These are phyloP conservation scores for Cataglyphis albicans DNA, from an alignment of 2,888 invertebrate genomes.

Conservation along the genomic window DNA sequence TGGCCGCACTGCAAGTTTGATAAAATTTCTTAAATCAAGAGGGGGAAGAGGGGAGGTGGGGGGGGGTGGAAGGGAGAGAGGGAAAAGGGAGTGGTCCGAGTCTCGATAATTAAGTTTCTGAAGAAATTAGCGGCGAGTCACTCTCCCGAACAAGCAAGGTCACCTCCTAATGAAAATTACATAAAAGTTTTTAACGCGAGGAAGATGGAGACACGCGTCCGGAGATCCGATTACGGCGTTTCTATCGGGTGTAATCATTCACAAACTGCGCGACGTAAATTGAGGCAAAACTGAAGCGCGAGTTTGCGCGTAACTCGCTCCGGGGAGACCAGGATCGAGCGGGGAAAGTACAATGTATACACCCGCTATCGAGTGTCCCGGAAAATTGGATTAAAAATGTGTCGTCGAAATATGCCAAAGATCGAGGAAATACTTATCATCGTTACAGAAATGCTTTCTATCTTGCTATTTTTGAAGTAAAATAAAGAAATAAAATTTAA, in stretches of 20 bases:
- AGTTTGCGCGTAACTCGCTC: slow-evolving; percentile 36
- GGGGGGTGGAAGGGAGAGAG: too few relatives aligned
- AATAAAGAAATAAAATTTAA: slow-evolving; percentile 4
- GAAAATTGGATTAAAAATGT: not conserved
- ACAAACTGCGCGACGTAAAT: slow-evolving; percentile 47
- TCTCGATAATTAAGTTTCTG: slow-evolving; percentile 46
- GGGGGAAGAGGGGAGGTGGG: too few relatives aligned
- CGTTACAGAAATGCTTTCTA: not conserved
- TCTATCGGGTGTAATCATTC: slow-evolving; percentile 54
- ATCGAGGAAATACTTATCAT: not conserved
- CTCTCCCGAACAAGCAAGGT: not conserved
- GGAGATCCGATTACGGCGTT: slow-evolving; percentile 37
- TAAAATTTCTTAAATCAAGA: slow-evolving; percentile 17
- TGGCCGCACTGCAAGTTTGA: slow-evolving; percentile 12
- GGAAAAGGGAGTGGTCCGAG: not conserved
- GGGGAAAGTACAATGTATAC: not conserved
- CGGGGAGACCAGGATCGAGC: not conserved
- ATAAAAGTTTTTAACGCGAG: slow-evolving; percentile 53
- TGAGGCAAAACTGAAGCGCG: slow-evolving; percentile 42
- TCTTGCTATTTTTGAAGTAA: not conserved
- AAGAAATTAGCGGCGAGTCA: slow-evolving; percentile 33
- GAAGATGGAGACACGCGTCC: slow-evolving; percentile 38
- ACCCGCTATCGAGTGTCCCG: not conserved
- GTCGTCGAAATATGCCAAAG: not conserved
- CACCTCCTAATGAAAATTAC: slow-evolving; percentile 40